Evolutionary conservation across 2,888 invertebrate species (phyloP), one percentile per base, ranked within the genome.

Genomic region (Acronicta leporina): DNA sequence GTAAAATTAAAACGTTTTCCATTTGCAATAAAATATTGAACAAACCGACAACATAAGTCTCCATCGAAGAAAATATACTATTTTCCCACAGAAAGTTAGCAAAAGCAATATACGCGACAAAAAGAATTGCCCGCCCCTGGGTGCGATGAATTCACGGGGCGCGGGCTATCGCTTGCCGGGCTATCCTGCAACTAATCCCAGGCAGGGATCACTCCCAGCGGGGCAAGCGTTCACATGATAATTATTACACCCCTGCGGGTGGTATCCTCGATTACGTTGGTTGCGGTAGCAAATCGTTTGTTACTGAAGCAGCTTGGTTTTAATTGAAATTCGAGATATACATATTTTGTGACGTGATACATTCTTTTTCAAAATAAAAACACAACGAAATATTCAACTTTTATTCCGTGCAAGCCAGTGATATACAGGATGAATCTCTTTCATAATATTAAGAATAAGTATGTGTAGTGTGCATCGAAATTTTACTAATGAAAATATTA

Each of bases 161-260:
- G 63, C 60, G 66, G 62, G 76, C 68, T 81, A 80, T 81, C 68
- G 79, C 66, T 68, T 71, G 62, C 68, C 65, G 68, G 73, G 81
- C 79, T 79, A 80, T 83, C 69, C 70, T 80, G 69, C 73, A 68
- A 74, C 83, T 86, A 85, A 87, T 87, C 83, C 84, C 74, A 62
- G 57, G 72, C 67, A 72, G 70, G 63, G 69, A 76, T 76, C 72
- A 70, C 73, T 69, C 77, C 83, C 80, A 73, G 52, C 54, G 81
- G 87, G 84, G 77, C 64, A 66, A 73, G 63, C 73, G 84, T 77
- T 79, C 81, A 81, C 81, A 77, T 80, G 81, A 83, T 82, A 82
- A 87, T 86, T 83, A 85, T 87, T 84, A 85, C 77, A 76, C 76
- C 75, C 68, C 57, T 63, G 62, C 52, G 70, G 60, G 68, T 57